Conservation (phyloP, 1,140 invertebrate species). For the Drosophila subpulchrella region DNA sequence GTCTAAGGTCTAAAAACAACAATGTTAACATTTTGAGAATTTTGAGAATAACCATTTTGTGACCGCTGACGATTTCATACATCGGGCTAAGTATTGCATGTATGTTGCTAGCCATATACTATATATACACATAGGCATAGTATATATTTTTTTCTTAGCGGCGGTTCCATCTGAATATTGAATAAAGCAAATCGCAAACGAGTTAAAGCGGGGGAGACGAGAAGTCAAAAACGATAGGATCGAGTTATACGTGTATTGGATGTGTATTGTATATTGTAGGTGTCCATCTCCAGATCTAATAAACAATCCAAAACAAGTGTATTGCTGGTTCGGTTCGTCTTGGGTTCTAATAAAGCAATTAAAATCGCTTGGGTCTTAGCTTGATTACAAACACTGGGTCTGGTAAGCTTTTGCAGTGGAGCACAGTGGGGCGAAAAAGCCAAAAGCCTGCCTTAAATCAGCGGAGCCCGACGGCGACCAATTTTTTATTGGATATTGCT, state of each 20-base stretch:
- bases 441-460: too few species aligned
- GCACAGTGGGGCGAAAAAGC: too few species aligned
- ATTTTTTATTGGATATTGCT: too few species aligned
- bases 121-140: constrained; percentile 24
- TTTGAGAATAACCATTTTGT: constrained; percentile 60
- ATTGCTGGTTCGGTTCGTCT: background rate
- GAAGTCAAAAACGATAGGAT: background rate
- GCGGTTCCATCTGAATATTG: constrained; percentile 12
- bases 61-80: constrained; percentile 27
- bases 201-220: constrained; percentile 6
- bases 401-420: constrained; percentile 6
- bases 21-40: constrained; percentile 79
- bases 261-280: constrained; percentile 33
- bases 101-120: constrained; percentile 11
- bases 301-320: constrained; percentile 36
- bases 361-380: background rate
- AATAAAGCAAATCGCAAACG: constrained; percentile 4
- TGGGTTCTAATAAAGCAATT: constrained; percentile 1
- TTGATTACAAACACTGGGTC: constrained; percentile 14
- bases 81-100: constrained; percentile 8
- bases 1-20: constrained; percentile 67
- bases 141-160: constrained; percentile 24
- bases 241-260: constrained; percentile 41
- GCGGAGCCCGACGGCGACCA: too few species aligned
- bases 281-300: constrained; percentile 32